Conservation (phyloP, 2,113 vertebrate species). For the Rhea pennata region DNA sequence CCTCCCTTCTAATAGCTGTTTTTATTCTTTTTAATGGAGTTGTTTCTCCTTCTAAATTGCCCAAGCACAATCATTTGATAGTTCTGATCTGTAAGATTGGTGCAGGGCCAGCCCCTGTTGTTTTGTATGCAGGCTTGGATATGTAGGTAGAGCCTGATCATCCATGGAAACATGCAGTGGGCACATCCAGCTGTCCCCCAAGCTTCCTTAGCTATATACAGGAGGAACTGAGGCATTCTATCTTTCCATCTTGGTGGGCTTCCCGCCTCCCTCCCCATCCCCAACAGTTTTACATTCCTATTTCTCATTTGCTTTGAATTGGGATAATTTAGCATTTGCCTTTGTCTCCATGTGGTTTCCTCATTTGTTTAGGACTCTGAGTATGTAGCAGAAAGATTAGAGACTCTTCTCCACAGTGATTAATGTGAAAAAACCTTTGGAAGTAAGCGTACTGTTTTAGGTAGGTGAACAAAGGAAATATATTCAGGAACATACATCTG, state of each 20-base stretch:
- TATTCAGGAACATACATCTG: neutral
- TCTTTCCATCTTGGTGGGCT: neutral
- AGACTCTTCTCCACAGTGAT: slow-evolving; percentile 16
- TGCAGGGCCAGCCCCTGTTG: fast-evolving
- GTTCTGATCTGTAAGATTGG: neutral
- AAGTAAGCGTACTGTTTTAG: neutral
- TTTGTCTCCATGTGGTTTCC: fast-evolving
- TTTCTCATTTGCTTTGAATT: fast-evolving
- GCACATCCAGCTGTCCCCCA: fast-evolving
- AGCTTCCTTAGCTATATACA: neutral
- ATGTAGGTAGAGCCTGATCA: fast-evolving
- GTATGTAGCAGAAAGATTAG: neutral
- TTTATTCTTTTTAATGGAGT: neutral
- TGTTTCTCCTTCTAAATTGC: neutral
- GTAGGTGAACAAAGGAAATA: neutral
- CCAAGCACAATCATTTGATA: neutral
- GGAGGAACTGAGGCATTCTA: neutral
- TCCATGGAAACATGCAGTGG: fast-evolving
- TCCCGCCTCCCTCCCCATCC: neutral
- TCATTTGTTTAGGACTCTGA: neutral
- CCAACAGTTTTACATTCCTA: neutral
- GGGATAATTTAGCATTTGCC: neutral
- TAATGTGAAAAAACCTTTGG: neutral
- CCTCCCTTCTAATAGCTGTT: neutral
- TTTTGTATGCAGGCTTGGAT: fast-evolving